phyloP scores from a whole-genome alignment of 2,888 invertebrate genomes.

The Leptopterna dolabrata region DNA sequence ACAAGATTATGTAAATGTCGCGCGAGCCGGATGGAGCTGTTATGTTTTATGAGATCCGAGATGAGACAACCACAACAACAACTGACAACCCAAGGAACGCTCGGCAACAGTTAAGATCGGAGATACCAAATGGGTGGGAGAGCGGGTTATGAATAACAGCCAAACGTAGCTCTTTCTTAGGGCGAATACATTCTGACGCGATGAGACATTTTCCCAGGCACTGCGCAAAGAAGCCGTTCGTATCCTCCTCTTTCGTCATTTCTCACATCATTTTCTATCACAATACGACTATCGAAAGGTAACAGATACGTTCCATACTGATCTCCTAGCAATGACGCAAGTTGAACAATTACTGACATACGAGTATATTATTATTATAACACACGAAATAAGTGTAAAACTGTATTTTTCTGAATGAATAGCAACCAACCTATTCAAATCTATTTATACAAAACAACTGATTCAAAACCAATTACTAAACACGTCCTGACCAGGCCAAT shows the following conservation, averaged over 20 bases:
- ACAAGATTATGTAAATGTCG: conserved; percentile 31
- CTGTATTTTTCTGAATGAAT: too few species aligned
- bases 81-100: conserved; percentile 23
- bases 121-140: conserved; percentile 12
- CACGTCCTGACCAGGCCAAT: too few species aligned
- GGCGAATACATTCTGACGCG: conserved; percentile 10
- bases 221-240: neutral
- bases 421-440: too few species aligned
- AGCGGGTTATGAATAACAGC: conserved; percentile 8
- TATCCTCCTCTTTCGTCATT: neutral
- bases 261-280: too few species aligned
- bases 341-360: too few species aligned
- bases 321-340: too few species aligned
- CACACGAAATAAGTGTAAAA: too few species aligned
- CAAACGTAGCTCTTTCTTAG: conserved; percentile 14
- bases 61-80: conserved; percentile 8
- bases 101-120: conserved; percentile 37
- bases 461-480: too few species aligned
- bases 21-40: conserved; percentile 34
- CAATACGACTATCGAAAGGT: too few species aligned
- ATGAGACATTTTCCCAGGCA: neutral
- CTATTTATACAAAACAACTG: too few species aligned
- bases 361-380: too few species aligned
- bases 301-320: too few species aligned
- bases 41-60: conserved; percentile 33